These are phyloP conservation scores for Polymixis lichenea DNA, from an alignment of 2,888 invertebrate species.

Conservation along the genomic window DNA sequence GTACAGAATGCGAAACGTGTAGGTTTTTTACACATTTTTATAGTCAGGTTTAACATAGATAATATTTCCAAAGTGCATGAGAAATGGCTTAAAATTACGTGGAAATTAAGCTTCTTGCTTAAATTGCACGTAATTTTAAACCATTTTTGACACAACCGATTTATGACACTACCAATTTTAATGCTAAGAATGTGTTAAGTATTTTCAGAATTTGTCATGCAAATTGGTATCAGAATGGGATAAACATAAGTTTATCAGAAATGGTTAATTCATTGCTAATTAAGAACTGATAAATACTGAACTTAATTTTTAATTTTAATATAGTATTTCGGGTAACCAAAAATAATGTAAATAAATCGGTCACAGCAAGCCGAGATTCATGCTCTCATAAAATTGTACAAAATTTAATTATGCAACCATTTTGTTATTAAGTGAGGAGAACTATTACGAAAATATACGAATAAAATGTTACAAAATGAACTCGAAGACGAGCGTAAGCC, in stretches of 20 bases:
- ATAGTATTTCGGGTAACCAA: background rate
- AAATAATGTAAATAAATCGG: slow-evolving; percentile 5
- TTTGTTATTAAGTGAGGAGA: background rate
- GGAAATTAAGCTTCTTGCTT: background rate
- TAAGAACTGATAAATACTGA: background rate
- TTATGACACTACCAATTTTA: too few species aligned
- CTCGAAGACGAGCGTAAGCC: background rate
- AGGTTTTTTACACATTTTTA: background rate
- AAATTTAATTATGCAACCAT: slow-evolving; percentile 4
- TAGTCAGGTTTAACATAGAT: too few species aligned
- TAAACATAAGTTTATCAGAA: background rate
- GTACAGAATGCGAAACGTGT: background rate
- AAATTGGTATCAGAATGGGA: background rate
- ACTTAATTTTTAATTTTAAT: slow-evolving; percentile 12
- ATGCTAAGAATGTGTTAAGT: background rate
- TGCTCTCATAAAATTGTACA: slow-evolving; percentile 16
- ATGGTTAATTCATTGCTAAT: slow-evolving; percentile 1
- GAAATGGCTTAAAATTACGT: background rate
- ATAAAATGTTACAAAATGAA: slow-evolving; percentile 1
- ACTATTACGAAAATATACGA: background rate
- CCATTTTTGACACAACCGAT: too few species aligned
- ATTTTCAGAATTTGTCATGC: background rate
- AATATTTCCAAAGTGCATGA: background rate
- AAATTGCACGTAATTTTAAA: too few species aligned
- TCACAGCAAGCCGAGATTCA: slow-evolving; percentile 9